Evolutionary conservation across 2,797 vertebrate genomes (phyloP).

Genomic region (Phalloptychus januarius): DNA sequence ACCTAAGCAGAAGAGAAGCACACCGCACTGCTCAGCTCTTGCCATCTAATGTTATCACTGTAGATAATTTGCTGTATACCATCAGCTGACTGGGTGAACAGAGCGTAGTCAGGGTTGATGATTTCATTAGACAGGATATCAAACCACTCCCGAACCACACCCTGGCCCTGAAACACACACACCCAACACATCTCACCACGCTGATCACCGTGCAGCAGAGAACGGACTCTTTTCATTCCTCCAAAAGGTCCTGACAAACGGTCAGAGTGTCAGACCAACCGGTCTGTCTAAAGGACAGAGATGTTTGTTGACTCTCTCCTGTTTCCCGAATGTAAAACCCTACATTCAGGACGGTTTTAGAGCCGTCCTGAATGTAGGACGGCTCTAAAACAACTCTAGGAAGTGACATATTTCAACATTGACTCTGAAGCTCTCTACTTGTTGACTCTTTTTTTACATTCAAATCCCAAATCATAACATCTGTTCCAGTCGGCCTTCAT

Average conservation of each 20-base stretch:
- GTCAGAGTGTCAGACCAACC: not conserved
- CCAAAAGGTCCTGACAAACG: not conserved
- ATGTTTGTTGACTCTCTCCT: not conserved
- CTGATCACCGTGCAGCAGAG: not conserved
- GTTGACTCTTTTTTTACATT: no score
- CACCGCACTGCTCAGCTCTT: not conserved
- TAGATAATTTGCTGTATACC: conserved; percentile 76
- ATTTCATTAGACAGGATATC: conserved; percentile 98
- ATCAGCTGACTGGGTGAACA: conserved; percentile 98
- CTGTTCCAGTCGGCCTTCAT: no score
- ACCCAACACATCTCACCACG: no score
- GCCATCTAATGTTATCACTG: not conserved
- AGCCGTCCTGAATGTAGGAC: not conserved
- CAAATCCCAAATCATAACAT: no score
- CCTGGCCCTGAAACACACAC: conserved; percentile 87
- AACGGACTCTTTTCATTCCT: not conserved
- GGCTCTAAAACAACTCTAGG: not conserved
- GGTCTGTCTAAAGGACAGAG: not conserved
- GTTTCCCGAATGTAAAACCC: no score
- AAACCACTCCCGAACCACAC: conserved; percentile 98
- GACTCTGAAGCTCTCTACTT: no score
- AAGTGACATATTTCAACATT: not conserved
- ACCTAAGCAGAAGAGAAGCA: conserved; percentile 75
- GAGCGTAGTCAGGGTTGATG: conserved; percentile 96
- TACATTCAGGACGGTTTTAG: no score